Evolutionary conservation across 2,113 vertebrate species (phyloP).

Genomic region (Lepidiolamprologus cunningtoni): DNA sequence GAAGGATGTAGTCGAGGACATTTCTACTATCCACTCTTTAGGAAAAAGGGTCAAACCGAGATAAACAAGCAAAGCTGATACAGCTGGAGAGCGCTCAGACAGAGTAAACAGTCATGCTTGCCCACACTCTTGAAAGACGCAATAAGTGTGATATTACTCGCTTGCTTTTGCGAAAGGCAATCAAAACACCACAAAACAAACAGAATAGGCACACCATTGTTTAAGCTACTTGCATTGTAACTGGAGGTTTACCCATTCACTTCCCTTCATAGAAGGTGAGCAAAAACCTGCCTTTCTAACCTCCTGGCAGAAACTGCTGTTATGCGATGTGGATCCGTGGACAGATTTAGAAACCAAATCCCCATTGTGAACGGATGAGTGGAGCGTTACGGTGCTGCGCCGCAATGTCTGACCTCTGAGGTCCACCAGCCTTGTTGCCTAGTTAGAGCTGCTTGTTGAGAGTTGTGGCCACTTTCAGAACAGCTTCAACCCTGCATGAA

Average conservation of each 20-base stretch:
- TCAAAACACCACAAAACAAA: not conserved
- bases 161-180: not conserved
- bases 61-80: not conserved
- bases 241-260: not conserved
- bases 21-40: not conserved
- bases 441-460: not conserved
- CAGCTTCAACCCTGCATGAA: not conserved
- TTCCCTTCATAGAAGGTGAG: not conserved
- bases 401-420: constrained; percentile 11
- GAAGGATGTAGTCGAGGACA: not conserved
- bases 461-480: not conserved
- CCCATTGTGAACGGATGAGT: constrained; percentile 18
- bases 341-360: constrained; percentile 39
- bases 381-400: constrained; percentile 1
- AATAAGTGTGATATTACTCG: not conserved
- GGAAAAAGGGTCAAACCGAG: not conserved
- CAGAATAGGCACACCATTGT: not conserved
- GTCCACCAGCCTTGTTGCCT: not conserved
- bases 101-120: not conserved
- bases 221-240: not conserved
- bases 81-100: not conserved
- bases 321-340: not conserved
- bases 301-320: not conserved
- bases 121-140: not conserved
- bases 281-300: not conserved